Evolutionary conservation across 2,113 vertebrate genomes (phyloP).

Genomic region (Leptocoma aspasia): DNA sequence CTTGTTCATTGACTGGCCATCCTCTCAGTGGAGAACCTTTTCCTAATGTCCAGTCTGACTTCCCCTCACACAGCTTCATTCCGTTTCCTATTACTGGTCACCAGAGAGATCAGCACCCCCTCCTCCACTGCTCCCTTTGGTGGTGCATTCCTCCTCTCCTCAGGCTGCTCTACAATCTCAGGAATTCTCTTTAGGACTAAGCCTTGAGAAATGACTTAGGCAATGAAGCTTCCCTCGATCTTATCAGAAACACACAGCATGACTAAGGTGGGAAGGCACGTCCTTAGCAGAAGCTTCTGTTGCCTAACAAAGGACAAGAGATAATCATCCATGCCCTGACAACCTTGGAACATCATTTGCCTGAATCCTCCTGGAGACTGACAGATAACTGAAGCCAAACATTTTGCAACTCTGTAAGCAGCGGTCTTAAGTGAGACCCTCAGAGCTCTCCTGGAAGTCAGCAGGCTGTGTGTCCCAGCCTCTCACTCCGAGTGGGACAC

Average conservation of each 20-base stretch:
- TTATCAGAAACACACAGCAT: background rate
- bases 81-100: background rate
- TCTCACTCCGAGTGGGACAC: background rate
- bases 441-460: background rate
- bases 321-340: background rate
- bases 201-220: background rate
- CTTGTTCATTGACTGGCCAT: background rate
- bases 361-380: background rate
- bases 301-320: background rate
- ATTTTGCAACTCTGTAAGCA: background rate
- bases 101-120: background rate
- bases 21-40: background rate
- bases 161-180: background rate
- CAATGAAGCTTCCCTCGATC: background rate
- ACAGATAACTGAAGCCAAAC: background rate
- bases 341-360: background rate
- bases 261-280: background rate
- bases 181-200: background rate
- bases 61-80: background rate
- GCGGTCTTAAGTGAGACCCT: background rate
- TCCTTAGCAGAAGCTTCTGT: background rate
- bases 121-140: background rate
- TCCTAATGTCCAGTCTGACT: background rate
- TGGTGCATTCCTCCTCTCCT: background rate
- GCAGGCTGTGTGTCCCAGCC: background rate